Conservation (phyloP, 1,140 invertebrate species). For the Hermetia illucens region DNA sequence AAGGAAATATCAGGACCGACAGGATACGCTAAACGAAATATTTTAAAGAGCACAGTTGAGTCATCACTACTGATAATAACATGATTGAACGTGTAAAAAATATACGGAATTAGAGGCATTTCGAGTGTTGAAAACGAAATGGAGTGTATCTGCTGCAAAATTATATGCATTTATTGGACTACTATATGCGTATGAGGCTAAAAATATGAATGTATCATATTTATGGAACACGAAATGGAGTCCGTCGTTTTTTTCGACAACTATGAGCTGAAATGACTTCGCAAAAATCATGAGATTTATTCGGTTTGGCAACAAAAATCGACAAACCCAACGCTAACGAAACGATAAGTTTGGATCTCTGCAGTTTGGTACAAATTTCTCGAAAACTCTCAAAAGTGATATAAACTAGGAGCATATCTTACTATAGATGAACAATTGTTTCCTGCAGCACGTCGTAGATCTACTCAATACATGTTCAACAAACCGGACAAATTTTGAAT, state of each 20-base stretch:
- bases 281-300: constrained; percentile 12
- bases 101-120: constrained; percentile 5
- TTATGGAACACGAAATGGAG: constrained; percentile 13
- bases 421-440: no score
- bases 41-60: no score
- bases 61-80: no score
- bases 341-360: no score
- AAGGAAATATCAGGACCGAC: constrained; percentile 10
- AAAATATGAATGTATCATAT: background rate
- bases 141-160: constrained; percentile 2
- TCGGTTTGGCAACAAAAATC: constrained; percentile 18
- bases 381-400: no score
- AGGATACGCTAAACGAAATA: constrained; percentile 9
- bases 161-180: background rate
- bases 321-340: constrained; percentile 14
- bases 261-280: constrained; percentile 13
- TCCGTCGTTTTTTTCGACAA: constrained; percentile 8
- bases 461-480: no score
- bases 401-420: no score
- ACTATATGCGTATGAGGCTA: background rate
- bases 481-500: no score
- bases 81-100: no score
- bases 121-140: constrained; percentile 3
- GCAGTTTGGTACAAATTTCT: no score
- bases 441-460: no score